These are phyloP conservation scores for Nicator chloris DNA, from an alignment of 2,113 vertebrate genomes.

Conservation along the genomic window DNA sequence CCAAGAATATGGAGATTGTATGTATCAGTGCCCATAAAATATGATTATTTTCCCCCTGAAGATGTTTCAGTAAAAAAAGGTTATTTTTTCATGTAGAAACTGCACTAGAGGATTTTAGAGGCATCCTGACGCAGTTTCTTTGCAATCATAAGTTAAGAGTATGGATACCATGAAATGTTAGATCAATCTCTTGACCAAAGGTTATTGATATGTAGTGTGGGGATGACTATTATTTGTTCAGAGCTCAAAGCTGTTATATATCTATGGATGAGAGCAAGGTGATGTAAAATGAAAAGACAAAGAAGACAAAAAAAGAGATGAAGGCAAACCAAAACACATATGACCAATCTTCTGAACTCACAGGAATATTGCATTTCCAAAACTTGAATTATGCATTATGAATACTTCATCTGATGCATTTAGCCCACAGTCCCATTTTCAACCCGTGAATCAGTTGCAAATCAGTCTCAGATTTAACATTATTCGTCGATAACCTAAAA, in stretches of 20 bases:
- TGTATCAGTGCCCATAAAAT: background rate
- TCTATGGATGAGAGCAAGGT: background rate
- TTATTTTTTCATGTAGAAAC: background rate
- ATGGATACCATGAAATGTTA: background rate
- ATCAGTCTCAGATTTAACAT: background rate
- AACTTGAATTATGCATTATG: background rate
- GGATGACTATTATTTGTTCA: background rate
- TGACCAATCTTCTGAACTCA: background rate
- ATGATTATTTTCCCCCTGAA: background rate
- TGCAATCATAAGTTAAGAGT: background rate
- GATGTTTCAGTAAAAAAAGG: background rate
- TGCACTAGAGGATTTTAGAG: background rate
- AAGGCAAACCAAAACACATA: background rate
- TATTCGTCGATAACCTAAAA: background rate
- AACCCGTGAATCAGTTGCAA: background rate
- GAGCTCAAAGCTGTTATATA: background rate
- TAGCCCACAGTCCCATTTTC: background rate
- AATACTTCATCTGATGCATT: background rate
- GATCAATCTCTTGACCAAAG: background rate
- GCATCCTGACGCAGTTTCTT: background rate
- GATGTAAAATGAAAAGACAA: background rate
- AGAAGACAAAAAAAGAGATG: background rate
- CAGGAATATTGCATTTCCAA: background rate
- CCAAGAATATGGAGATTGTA: background rate
- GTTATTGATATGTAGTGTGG: background rate